Base-by-base conservation (phyloP, 2,797 vertebrate species). In the Cygnus olor region DNA sequence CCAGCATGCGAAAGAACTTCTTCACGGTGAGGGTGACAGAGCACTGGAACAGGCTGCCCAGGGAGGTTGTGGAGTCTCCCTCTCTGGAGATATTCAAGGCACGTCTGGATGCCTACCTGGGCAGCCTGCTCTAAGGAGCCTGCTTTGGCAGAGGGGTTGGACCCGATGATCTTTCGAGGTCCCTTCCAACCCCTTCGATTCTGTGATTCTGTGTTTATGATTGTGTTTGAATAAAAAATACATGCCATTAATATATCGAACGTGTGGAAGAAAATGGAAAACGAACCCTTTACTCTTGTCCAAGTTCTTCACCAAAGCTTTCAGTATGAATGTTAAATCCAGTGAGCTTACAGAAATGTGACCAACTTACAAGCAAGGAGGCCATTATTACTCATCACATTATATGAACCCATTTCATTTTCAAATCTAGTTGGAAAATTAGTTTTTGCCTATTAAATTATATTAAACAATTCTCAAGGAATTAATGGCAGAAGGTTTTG, bases 401-500 rank as follows among this genome's bases (percentile, higher is more conserved):
- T 94, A 88, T 96, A 95, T 77, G 83, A 94, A 90, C 18, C 64
- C 74, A 93, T 85, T 96, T 95, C 53, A 94, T 95, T 95, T 97
- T 95, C 64, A 91, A 89, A 82, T 87, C 90, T 82, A 90, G 88
- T 74, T 51, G 83, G 85, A 94, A 94, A 97, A 94, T 94, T 94
- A 94, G 91, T 73, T 92, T 88, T 94, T 94, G 85, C 57, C 86
- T 95, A 80, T 96, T 96, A 80, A 68, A 80, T 45, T 68, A 74
- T 74, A 45, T 45, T 74, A 95, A 97, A 95, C 72, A 95, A 85
- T 92, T 93, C 84, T 36, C 24, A 71, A 93, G 71, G 93, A 95
- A 95, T 93, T 94, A 95, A 96, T 94, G 91, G 93, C 83, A 95
- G 80, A 94, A 94, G 83, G 90, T 83, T 96, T 96, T 93, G 65